Conservation (phyloP, 2,113 vertebrate species). For the Cyphomyrus discorhynchus region DNA sequence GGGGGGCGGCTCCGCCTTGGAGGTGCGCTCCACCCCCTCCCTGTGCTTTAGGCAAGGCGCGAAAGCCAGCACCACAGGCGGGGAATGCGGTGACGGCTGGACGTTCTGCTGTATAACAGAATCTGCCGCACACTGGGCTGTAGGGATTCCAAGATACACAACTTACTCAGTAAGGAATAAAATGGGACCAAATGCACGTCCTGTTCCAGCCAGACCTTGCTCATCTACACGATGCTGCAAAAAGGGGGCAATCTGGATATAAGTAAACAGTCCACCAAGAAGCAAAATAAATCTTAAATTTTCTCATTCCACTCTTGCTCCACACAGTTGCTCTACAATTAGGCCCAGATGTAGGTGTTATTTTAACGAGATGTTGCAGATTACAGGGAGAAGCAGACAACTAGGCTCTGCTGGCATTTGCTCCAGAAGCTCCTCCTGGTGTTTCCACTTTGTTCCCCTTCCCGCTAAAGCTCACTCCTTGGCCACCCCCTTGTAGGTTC, state of each 20-base stretch:
- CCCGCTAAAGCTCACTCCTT: neutral
- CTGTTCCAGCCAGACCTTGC: neutral
- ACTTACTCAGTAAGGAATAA: neutral
- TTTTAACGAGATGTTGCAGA: neutral
- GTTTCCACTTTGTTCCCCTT: neutral
- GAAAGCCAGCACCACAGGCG: neutral
- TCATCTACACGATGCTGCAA: neutral
- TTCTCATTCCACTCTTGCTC: neutral
- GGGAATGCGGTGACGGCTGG: neutral
- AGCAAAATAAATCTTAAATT: neutral
- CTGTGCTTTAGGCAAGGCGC: neutral
- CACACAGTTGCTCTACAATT: neutral
- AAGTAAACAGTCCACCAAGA: neutral
- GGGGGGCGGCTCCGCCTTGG: neutral
- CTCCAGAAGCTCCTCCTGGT: neutral
- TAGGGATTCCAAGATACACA: neutral
- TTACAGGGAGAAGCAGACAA: neutral
- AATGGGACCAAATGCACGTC: neutral
- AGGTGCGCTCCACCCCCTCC: neutral
- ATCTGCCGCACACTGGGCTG: neutral
- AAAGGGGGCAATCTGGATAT: neutral
- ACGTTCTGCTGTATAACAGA: neutral
- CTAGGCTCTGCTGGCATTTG: neutral
- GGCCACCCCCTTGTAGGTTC: neutral
- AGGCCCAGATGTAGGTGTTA: neutral